phyloP scores from a whole-genome alignment of 2,113 vertebrate genomes.

The Ctenomys sociabilis region DNA sequence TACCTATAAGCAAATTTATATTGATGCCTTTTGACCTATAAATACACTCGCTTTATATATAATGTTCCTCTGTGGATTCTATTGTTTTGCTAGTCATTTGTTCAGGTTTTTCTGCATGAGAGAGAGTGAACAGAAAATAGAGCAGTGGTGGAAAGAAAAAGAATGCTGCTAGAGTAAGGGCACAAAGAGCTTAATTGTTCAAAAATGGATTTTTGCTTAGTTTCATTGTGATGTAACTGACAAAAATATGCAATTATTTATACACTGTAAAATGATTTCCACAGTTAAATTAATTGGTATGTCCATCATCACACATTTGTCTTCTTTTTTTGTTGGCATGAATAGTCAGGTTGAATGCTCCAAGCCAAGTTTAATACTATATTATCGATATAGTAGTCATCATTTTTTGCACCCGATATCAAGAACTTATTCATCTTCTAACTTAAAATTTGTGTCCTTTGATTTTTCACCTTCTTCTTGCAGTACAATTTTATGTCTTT shows the following conservation, averaged over 20 bases:
- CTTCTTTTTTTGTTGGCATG: background rate
- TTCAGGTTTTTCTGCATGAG: background rate
- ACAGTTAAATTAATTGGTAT: background rate
- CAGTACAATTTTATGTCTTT: background rate
- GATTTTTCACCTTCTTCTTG: background rate
- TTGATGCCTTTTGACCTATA: slow-evolving; percentile 56
- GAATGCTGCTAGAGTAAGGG: background rate
- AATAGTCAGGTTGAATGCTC: background rate
- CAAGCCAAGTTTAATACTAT: background rate
- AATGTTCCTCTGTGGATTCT: slow-evolving; percentile 38
- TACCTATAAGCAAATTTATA: slow-evolving; percentile 65
- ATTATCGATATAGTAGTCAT: background rate
- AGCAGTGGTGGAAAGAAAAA: background rate
- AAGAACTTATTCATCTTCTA: background rate
- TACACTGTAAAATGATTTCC: background rate
- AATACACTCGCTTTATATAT: slow-evolving; percentile 47
- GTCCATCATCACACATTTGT: background rate
- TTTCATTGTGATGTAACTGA: background rate
- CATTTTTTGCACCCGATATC: background rate
- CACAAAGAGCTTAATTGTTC: background rate
- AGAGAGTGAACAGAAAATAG: background rate
- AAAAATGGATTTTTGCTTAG: background rate
- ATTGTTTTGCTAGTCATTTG: slow-evolving; percentile 36
- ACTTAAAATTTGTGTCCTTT: background rate
- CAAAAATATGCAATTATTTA: background rate